Evolutionary conservation across 2,797 vertebrate species (phyloP).

Genomic region (Sebastes trivittatus): DNA sequence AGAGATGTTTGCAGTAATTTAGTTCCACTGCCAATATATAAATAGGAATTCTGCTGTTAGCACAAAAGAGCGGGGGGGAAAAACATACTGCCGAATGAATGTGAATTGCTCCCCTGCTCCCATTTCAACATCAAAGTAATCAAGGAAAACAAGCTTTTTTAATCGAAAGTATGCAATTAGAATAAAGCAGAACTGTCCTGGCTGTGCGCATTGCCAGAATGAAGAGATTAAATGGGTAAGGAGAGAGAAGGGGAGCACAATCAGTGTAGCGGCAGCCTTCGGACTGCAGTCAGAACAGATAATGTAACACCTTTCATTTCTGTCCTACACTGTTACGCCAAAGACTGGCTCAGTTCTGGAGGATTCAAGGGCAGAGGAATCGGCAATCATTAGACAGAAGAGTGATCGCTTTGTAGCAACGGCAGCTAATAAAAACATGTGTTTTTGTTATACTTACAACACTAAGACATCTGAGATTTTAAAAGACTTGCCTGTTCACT

Average conservation of each 20-base stretch:
- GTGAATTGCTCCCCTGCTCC: conserved; percentile 84
- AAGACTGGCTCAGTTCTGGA: conserved; percentile 39
- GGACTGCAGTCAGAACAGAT: conserved; percentile 69
- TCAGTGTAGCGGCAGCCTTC: conserved; percentile 57
- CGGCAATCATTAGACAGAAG: conserved; percentile 14
- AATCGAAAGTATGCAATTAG: conserved; percentile 87
- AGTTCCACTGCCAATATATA: conserved; percentile 86
- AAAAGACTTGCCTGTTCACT: not conserved
- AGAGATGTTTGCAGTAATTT: conserved; percentile 86
- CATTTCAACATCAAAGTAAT: conserved; percentile 88
- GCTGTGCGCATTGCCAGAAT: conserved; percentile 69
- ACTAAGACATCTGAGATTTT: not conserved
- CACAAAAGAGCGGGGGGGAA: conserved; percentile 75
- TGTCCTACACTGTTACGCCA: conserved; percentile 50
- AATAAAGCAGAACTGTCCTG: conserved; percentile 83
- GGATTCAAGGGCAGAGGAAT: conserved; percentile 49
- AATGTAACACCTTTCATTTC: conserved; percentile 69
- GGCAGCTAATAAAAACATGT: conserved; percentile 18
- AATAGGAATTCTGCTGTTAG: conserved; percentile 86
- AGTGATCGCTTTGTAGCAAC: conserved; percentile 9
- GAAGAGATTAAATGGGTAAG: conserved; percentile 72
- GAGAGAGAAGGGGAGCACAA: conserved; percentile 65
- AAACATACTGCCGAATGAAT: conserved; percentile 80
- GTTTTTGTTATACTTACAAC: not conserved
- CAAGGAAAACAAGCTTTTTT: conserved; percentile 89